These are phyloP conservation scores for Coptotermes formosanus DNA, from an alignment of 1,140 invertebrate species.

Conservation along the genomic window DNA sequence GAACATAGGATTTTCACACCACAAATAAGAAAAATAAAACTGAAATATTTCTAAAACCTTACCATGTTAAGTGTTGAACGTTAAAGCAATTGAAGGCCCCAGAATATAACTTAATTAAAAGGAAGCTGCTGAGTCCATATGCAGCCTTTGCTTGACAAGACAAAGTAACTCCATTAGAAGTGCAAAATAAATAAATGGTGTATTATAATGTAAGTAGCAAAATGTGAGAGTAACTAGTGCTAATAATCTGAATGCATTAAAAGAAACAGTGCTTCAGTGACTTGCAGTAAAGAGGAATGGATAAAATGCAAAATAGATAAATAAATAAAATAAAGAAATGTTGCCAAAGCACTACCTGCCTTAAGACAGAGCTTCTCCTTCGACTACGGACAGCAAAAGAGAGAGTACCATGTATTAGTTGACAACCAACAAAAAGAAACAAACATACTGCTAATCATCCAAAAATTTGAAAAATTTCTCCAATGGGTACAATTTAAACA, in stretches of 20 bases:
- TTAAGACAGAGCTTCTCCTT: slow-evolving; percentile 46
- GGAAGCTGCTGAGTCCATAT: background rate
- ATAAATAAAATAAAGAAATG: slow-evolving; percentile 35
- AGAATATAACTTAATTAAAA: background rate
- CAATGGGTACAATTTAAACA: background rate
- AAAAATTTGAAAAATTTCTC: slow-evolving; percentile 2
- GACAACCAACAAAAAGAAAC: slow-evolving; percentile 30
- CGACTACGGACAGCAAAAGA: slow-evolving; percentile 41
- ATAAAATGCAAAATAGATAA: slow-evolving; percentile 21
- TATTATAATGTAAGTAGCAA: background rate
- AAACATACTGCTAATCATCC: background rate
- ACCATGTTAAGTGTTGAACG: background rate
- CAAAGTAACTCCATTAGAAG: background rate
- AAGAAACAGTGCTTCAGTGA: slow-evolving; percentile 19
- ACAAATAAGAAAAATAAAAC: background rate
- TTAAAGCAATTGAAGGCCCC: background rate
- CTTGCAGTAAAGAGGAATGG: background rate
- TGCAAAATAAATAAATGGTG: background rate
- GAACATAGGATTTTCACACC: background rate
- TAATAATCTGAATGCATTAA: background rate
- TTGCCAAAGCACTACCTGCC: slow-evolving; percentile 44
- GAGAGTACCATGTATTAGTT: slow-evolving; percentile 35
- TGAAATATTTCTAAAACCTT: background rate
- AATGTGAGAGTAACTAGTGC: background rate
- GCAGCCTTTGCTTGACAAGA: background rate